Conservation (phyloP, 2,113 vertebrate species). For the Prunella fulvescens region DNA sequence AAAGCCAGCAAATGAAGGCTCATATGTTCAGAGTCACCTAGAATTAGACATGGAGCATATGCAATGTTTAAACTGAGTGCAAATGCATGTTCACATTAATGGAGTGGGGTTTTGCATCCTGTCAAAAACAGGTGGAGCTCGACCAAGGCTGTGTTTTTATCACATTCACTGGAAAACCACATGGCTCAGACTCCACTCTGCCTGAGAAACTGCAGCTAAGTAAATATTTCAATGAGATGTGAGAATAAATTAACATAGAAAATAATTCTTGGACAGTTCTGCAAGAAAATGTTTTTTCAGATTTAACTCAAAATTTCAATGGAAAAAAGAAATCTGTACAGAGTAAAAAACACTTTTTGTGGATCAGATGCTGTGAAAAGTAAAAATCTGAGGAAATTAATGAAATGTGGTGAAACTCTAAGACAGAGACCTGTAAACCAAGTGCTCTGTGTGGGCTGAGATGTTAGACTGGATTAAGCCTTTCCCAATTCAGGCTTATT, state of each 20-base stretch:
- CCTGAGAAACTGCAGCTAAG: background rate
- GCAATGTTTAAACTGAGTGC: background rate
- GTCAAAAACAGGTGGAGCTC: background rate
- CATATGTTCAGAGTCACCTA: slow-evolving; percentile 19
- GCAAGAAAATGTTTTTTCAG: background rate
- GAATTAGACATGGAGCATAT: slow-evolving; percentile 11
- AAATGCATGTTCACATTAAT: slow-evolving; percentile 1
- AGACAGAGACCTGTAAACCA: background rate
- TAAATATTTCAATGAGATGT: background rate
- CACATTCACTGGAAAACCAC: slow-evolving; percentile 11
- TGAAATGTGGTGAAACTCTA: background rate
- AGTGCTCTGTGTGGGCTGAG: background rate
- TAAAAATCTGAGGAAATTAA: background rate
- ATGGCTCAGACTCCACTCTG: background rate
- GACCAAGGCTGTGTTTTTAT: background rate
- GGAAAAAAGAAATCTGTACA: background rate
- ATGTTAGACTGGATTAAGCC: background rate
- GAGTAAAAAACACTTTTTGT: background rate
- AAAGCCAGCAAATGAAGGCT: slow-evolving; percentile 32
- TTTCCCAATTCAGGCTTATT: background rate
- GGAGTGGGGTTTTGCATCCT: background rate
- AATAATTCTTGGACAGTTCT: background rate
- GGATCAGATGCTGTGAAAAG: background rate
- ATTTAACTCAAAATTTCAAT: background rate
- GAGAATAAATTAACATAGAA: slow-evolving; percentile 9